phyloP scores from a whole-genome alignment of 2,888 invertebrate genomes.

The Tromatobia lineatoria region DNA sequence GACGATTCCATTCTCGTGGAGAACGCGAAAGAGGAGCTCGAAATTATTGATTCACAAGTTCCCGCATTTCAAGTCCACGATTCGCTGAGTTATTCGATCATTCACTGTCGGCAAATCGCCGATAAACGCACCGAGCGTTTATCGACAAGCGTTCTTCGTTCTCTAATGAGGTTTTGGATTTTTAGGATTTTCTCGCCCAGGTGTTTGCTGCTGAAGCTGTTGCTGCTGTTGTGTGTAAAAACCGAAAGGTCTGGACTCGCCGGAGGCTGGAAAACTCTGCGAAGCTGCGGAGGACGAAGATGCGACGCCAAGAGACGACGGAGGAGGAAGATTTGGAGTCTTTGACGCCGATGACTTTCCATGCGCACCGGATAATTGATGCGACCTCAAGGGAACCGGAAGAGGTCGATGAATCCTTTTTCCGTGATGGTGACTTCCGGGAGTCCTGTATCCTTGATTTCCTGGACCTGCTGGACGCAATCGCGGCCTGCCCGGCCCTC shows the following conservation, averaged over 20 bases:
- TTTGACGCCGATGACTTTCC: slow-evolving; percentile 71
- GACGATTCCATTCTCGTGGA: background rate
- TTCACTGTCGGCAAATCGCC: background rate
- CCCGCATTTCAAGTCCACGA: background rate
- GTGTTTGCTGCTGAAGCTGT: slow-evolving; percentile 41
- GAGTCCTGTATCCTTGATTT: slow-evolving; percentile 88
- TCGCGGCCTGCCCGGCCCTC: slow-evolving; percentile 90
- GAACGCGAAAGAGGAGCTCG: background rate
- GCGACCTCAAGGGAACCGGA: slow-evolving; percentile 82
- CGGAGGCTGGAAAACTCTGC: slow-evolving; percentile 53
- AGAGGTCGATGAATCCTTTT: slow-evolving; percentile 80
- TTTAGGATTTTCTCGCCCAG: slow-evolving; percentile 71
- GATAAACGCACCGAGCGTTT: background rate
- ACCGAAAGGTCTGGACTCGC: slow-evolving; percentile 80
- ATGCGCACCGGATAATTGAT: slow-evolving; percentile 74
- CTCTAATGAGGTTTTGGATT: slow-evolving; percentile 59
- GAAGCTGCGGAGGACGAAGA: slow-evolving; percentile 68
- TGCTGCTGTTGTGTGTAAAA: slow-evolving; percentile 82
- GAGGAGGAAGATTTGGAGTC: slow-evolving; percentile 49
- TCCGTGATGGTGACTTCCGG: slow-evolving; percentile 77
- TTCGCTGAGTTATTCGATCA: background rate
- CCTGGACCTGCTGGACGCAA: slow-evolving; percentile 89
- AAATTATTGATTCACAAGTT: slow-evolving; percentile 28
- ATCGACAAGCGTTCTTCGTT: background rate
- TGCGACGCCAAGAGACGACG: slow-evolving; percentile 33